phyloP scores from a whole-genome alignment of 2,113 vertebrate genomes.

The Nycticorax nycticorax region DNA sequence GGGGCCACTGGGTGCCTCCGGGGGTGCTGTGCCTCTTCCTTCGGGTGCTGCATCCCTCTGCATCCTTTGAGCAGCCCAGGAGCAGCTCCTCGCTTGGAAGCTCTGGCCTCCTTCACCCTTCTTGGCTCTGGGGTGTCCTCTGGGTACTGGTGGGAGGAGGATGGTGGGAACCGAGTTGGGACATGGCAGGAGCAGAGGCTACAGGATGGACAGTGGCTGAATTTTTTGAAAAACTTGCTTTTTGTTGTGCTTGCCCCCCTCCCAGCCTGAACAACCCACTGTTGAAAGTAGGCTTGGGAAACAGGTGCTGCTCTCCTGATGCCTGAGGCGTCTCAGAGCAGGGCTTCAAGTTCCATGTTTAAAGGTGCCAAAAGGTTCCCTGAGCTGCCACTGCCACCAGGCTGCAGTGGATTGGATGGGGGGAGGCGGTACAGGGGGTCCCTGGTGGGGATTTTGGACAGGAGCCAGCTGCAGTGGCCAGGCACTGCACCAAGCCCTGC shows the following conservation, averaged over 20 bases:
- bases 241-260: rapidly evolving
- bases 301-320: not conserved
- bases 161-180: not conserved
- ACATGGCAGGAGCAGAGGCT: not conserved
- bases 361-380: not conserved
- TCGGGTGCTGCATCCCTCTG: not conserved
- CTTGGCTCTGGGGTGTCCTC: not conserved
- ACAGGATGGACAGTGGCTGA: not conserved
- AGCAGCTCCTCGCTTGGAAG: not conserved
- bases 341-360: not conserved
- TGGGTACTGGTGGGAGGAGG: not conserved
- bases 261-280: not conserved
- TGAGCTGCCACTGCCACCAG: not conserved
- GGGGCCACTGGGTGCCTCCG: not conserved
- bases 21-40: not conserved
- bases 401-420: not conserved
- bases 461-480: not conserved
- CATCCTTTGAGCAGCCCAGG: not conserved
- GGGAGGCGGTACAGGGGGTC: rapidly evolving
- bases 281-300: not conserved
- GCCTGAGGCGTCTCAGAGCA: not conserved
- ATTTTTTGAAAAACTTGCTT: not conserved
- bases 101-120: not conserved
- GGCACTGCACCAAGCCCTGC: not conserved
- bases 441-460: not conserved